Base-by-base conservation (phyloP, 2,888 invertebrate genomes). In the Lissocephala sabroskyi region DNA sequence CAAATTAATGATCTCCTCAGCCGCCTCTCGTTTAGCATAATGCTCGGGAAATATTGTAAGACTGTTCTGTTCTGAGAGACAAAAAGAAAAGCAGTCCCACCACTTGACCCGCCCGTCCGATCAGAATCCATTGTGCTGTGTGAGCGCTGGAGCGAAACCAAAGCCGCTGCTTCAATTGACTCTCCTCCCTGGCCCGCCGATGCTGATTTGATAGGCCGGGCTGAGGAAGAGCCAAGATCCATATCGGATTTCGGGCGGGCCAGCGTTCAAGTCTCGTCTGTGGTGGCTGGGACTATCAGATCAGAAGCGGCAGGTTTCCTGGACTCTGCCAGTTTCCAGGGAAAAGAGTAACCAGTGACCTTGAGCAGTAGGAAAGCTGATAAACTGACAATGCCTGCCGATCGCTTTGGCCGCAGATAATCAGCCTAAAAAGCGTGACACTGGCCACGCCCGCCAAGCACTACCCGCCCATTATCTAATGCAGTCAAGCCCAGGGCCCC, bases 181-280 rank as follows among this genome's bases (percentile, higher is more conserved):
- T 35, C 16, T 35, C 35, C 7, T 23, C 6, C 11, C n/a, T 56
- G 53, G 48, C 45, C 43, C 59, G 54, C 57, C 48, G 58, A 57
- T 61, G 49, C 50, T 63, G 59, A n/a, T 45, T 60, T 49, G 61
- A 60, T 71, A 55, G 75, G n/a, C 35, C 16, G 6, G 23, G 23
- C 23, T 23, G 23, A n/a, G 23, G 7, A 23, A 23, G 23, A 23
- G 23, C 3, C 23, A n/a, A 47, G 46, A 44, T 52, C 40, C 59
- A 70, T 70, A 74, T 70, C 70, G 60, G 77, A 70, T 70, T 77
- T 66, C 75, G 52, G 66, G 74, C 60, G 47, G 57, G 51, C 46
- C 45, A 57, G 57, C 57, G 56, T 48, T 63, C 62, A 9, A 41
- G 59, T 50, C n/a, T n/a, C n/a, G n/a, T n/a, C n/a, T n/a, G n/a